A percentile compares a stretch with the other conserved stretches of the same genome.
Evolutionary conservation across 2,888 invertebrate genomes (phyloP).

Genomic region (Furcula furcula): DNA sequence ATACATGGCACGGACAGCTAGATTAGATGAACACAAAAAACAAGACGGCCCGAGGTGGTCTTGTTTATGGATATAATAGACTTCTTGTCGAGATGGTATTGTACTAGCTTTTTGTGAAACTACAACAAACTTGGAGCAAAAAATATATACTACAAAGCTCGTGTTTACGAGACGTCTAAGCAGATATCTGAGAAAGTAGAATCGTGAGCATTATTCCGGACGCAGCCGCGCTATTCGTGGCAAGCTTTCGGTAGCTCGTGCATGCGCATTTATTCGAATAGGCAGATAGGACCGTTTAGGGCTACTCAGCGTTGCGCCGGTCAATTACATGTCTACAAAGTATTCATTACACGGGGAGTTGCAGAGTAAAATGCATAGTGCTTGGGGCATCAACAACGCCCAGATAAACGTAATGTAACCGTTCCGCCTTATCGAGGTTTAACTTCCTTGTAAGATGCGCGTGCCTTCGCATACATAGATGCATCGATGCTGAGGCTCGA

Average conservation of each 20-base stretch:
- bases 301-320: conserved; percentile 42
- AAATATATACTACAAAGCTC: conserved; percentile 17
- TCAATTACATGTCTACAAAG: conserved; percentile 61
- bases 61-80: conserved; percentile 40
- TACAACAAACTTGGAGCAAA: conserved; percentile 18
- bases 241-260: conserved; percentile 23
- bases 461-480: conserved; percentile 62
- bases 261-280: conserved; percentile 26
- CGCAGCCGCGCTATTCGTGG: conserved; percentile 24
- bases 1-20: conserved; percentile 45
- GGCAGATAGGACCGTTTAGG: conserved; percentile 43
- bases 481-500: conserved; percentile 50
- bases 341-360: conserved; percentile 65
- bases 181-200: conserved; percentile 24
- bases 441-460: conserved; percentile 56
- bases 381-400: conserved; percentile 46
- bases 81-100: conserved; percentile 30
- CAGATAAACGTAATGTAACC: conserved; percentile 65
- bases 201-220: conserved; percentile 39
- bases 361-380: conserved; percentile 53
- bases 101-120: conserved; percentile 26
- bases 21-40: conserved; percentile 44
- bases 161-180: conserved; percentile 16
- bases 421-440: conserved; percentile 61
- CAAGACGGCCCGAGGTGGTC: conserved; percentile 29